A percentile compares a stretch with the other conserved stretches of the same genome.
Evolutionary conservation across 2,888 invertebrate species (phyloP).

Genomic region (Leptopterna dolabrata): DNA sequence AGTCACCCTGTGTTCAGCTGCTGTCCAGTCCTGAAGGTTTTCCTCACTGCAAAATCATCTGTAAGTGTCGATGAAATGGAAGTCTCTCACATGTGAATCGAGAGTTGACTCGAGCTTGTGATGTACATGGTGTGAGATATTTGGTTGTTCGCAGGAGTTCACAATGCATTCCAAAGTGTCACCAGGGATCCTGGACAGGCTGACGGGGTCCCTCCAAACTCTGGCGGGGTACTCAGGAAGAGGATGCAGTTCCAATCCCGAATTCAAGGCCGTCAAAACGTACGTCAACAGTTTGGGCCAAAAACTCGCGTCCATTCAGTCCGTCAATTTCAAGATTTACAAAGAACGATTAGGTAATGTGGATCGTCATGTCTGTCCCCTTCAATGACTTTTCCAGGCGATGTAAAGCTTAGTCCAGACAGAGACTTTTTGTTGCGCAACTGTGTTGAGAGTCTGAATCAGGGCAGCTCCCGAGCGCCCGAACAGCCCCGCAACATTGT

Average conservation of each 20-base stretch:
- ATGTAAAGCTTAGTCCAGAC: too few species aligned
- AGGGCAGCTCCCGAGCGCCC: too few species aligned
- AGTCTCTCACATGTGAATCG: not conserved
- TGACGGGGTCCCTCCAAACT: conserved; percentile 72
- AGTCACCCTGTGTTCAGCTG: conserved; percentile 78
- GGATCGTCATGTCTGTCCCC: not conserved
- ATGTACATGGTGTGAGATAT: not conserved
- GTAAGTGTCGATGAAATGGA: conserved; percentile 67
- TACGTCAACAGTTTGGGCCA: conserved; percentile 74
- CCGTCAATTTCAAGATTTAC: conserved; percentile 74
- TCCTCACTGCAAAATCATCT: conserved; percentile 75
- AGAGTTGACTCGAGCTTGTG: not conserved
- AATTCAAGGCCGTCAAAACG: conserved; percentile 74
- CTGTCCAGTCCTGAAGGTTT: conserved; percentile 74
- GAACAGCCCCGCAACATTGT: too few species aligned
- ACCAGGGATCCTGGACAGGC: conserved; percentile 70
- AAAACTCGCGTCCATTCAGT: conserved; percentile 74
- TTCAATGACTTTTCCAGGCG: not conserved
- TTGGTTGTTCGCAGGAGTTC: conserved; percentile 70
- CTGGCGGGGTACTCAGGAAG: conserved; percentile 71
- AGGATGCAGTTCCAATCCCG: conserved; percentile 69
- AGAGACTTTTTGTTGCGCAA: too few species aligned
- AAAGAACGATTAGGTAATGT: conserved; percentile 73
- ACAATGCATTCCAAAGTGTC: conserved; percentile 73
- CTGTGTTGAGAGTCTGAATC: too few species aligned